A percentile compares a stretch with the other conserved stretches of the same genome.
phyloP scores from a whole-genome alignment of 35 echinoderm and acorn worm genomes.

The Lytechinus variegatus region DNA sequence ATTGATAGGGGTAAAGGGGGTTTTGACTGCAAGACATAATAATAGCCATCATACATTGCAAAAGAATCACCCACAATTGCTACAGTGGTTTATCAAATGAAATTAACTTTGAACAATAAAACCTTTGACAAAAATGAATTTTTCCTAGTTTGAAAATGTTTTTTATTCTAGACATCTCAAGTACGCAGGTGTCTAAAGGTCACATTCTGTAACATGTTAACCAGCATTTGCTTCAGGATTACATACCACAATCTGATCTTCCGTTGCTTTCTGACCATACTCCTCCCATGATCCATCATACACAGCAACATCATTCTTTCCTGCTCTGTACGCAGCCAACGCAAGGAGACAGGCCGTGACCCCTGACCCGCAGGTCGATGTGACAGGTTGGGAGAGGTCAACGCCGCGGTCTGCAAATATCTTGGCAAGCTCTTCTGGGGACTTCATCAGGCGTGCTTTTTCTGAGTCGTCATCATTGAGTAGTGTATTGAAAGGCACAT shows the following conservation, averaged over 20 bases:
- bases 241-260: slow-evolving; percentile 18
- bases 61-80: no score
- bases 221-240: slow-evolving; percentile 37
- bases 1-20: no score
- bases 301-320: slow-evolving; percentile 72
- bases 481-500: slow-evolving; percentile 68
- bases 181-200: no score
- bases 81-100: no score
- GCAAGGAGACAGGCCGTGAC: slow-evolving; percentile 81
- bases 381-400: slow-evolving; percentile 75
- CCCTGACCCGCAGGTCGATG: slow-evolving; percentile 79
- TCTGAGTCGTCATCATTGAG: slow-evolving; percentile 59
- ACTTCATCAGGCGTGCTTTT: slow-evolving; percentile 57
- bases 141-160: no score
- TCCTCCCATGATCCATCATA: slow-evolving; percentile 98
- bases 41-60: no score
- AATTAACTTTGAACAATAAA: no score
- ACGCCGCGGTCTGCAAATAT: slow-evolving; percentile 73
- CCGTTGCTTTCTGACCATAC: slow-evolving; percentile 46
- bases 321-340: slow-evolving; percentile 67
- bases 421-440: slow-evolving; percentile 57
- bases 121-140: no score
- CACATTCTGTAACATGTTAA: neutral
- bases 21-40: no score
- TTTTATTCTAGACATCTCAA: no score